Evolutionary conservation across 1,140 invertebrate genomes (phyloP).

Genomic region (Radopholus similis): DNA sequence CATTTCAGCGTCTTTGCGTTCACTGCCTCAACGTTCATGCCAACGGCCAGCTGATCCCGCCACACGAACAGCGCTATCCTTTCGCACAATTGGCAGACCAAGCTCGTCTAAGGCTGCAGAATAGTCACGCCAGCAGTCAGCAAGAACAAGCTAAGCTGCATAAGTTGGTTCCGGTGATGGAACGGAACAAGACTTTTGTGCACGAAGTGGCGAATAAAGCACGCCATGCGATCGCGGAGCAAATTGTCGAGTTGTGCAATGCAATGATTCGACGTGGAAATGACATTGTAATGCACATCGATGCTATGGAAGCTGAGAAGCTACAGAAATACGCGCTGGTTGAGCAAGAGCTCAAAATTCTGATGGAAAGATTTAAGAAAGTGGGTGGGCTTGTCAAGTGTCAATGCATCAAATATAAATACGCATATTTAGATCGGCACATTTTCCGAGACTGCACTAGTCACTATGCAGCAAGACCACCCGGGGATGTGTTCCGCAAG

Average conservation of each 20-base stretch:
- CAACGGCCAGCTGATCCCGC: not conserved
- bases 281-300: conserved; percentile 5
- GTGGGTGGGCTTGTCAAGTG: not conserved
- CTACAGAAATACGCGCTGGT: not conserved
- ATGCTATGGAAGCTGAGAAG: conserved; percentile 1
- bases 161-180: not conserved
- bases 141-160: not conserved
- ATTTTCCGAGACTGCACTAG: conserved; percentile 3
- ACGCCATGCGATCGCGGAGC: not conserved
- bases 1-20: conserved; percentile 9
- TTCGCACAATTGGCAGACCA: conserved; percentile 11
- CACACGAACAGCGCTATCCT: conserved; percentile 14
- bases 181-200: not conserved
- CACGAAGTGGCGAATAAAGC: conserved; percentile 1
- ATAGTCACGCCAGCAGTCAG: not conserved
- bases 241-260: conserved; percentile 14
- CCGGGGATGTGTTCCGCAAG: conserved; percentile 13
- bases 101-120: not conserved
- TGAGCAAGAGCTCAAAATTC: not conserved
- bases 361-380: not conserved
- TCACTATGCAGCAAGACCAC: conserved; percentile 6
- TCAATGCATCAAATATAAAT: not conserved
- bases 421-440: conserved; percentile 10
- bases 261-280: conserved; percentile 8
- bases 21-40: conserved; percentile 14